These are phyloP conservation scores for Meloidogyne hapla DNA, from an alignment of 1,140 invertebrate genomes.

Conservation along the genomic window DNA sequence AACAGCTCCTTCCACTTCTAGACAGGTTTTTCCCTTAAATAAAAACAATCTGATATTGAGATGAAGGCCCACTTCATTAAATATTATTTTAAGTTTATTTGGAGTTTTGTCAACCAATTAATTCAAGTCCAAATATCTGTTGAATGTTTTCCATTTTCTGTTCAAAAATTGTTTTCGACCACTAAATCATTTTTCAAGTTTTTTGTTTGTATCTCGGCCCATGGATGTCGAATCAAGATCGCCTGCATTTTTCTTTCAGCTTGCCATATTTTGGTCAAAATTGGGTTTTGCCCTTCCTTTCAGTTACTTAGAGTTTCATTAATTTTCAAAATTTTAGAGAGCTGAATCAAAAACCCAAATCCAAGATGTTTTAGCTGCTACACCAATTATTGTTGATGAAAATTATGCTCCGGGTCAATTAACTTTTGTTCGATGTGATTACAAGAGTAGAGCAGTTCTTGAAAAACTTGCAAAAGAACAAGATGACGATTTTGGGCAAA, in stretches of 20 bases:
- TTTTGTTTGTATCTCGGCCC: no score
- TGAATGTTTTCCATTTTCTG: background rate
- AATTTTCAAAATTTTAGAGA: conserved; percentile 8
- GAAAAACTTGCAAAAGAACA: conserved; percentile 29
- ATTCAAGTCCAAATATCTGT: no score
- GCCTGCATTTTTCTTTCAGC: no score
- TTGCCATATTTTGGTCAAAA: no score
- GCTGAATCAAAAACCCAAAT: background rate
- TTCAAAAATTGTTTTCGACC: background rate
- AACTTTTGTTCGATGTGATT: conserved; percentile 55
- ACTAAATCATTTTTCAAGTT: no score
- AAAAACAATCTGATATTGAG: background rate
- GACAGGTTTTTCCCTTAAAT: conserved; percentile 9
- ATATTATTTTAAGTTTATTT: background rate
- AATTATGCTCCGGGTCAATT: conserved; percentile 48
- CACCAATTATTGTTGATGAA: conserved; percentile 35
- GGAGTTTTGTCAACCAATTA: no score
- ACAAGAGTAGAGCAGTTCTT: conserved; percentile 49
- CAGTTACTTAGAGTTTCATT: background rate
- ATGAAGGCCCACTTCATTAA: background rate
- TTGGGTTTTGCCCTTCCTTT: background rate
- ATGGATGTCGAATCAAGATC: no score
- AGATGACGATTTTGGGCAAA: background rate
- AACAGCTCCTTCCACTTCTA: conserved; percentile 18
- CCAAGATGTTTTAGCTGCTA: background rate